Conservation (phyloP, 1,140 invertebrate species). For the Brachionus sp. region DNA sequence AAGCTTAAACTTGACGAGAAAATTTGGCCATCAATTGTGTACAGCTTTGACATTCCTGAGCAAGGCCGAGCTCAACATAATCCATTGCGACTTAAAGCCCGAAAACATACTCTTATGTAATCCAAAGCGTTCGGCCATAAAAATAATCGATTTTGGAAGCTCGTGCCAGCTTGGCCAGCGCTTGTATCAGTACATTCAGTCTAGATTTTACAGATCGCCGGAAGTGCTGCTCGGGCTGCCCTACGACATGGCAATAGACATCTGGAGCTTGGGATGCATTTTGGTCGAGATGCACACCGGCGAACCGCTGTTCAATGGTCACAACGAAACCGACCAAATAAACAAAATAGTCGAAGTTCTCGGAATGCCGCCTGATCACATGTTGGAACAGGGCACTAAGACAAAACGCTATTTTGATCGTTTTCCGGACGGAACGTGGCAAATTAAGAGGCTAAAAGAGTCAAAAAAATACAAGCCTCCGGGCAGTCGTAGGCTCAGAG, state of each 20-base stretch:
- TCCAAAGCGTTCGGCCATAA: conserved; percentile 96
- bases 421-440: conserved; percentile 74
- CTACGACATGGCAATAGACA: conserved; percentile 64
- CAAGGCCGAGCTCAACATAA: conserved; percentile 94
- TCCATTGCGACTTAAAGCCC: conserved; percentile 99
- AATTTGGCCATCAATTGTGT: conserved; percentile 95
- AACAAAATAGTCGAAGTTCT: conserved; percentile 93
- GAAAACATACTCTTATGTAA: conserved; percentile 99
- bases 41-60: conserved; percentile 96
- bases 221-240: conserved; percentile 61
- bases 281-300: conserved; percentile 99
- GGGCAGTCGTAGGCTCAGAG: conserved; percentile 55
- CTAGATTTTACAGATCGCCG: conserved; percentile 89
- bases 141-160: conserved; percentile 98
- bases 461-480: conserved; percentile 53
- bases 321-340: conserved; percentile 98
- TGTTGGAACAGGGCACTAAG: conserved; percentile 91
- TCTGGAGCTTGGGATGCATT: conserved; percentile 75
- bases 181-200: conserved; percentile 99
- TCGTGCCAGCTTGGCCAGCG: conserved; percentile 96
- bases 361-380: conserved; percentile 90
- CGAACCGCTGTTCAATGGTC: conserved; percentile 95
- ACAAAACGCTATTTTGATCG: conserved; percentile 96
- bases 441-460: conserved; percentile 19
- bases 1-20: conserved; percentile 95